Conservation (phyloP, 2,888 invertebrate genomes). For the Blastobasis adustella region DNA sequence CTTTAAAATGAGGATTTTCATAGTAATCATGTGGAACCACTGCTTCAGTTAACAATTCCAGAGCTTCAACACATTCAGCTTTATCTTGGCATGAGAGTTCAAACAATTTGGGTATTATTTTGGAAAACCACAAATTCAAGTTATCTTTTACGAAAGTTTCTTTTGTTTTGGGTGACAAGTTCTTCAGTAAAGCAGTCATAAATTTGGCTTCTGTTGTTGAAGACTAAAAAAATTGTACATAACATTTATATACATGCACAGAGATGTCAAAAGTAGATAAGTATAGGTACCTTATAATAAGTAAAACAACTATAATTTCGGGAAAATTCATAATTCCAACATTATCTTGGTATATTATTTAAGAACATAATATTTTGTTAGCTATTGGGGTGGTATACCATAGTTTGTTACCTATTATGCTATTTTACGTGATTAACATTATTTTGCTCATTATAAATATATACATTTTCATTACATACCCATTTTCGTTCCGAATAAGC, state of each 20-base stretch:
- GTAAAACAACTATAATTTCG: too few species aligned
- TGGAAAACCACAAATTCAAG: constrained; percentile 61
- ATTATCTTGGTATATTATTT: too few species aligned
- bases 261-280: too few species aligned
- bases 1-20: constrained; percentile 48
- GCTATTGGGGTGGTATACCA: too few species aligned
- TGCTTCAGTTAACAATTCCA: constrained; percentile 57
- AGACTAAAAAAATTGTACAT: constrained; percentile 15
- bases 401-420: too few species aligned
- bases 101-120: constrained; percentile 60
- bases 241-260: background rate
- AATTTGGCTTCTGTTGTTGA: constrained; percentile 43
- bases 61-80: constrained; percentile 26
- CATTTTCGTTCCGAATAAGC: too few species aligned
- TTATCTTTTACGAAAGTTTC: constrained; percentile 45
- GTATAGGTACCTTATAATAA: too few species aligned
- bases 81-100: constrained; percentile 5
- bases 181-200: constrained; percentile 40
- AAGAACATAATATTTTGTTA: too few species aligned
- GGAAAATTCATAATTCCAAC: too few species aligned
- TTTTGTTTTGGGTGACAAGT: constrained; percentile 42
- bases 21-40: constrained; percentile 50
- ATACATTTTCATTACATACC: too few species aligned
- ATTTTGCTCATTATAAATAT: too few species aligned
- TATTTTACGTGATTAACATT: too few species aligned